Percentiles rank a stretch among this genome's conserved stretches.
Conservation (phyloP, 92 coral and sea anemone species). For the Umimayanthus kanabou region DNA sequence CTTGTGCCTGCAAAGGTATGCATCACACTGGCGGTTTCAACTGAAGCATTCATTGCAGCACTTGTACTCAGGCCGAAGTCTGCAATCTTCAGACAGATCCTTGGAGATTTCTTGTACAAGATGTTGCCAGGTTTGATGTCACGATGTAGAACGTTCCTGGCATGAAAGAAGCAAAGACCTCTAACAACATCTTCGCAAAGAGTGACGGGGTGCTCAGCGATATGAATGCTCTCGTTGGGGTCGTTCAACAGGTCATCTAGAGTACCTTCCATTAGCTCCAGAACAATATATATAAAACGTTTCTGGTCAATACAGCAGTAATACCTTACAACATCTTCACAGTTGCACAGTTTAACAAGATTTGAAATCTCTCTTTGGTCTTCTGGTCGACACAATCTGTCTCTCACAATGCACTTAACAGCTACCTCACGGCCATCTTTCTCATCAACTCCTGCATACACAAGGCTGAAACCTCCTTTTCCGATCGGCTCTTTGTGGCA, state of each 20-base stretch:
- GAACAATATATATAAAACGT: constrained; percentile 25
- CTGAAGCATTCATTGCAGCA: background rate
- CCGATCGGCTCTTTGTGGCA: constrained; percentile 49
- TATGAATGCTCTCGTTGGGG: background rate
- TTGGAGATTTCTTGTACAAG: constrained; percentile 44
- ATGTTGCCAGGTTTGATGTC: constrained; percentile 64
- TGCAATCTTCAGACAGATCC: constrained; percentile 48
- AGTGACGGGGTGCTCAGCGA: too few relatives aligned
- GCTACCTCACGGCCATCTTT: constrained; percentile 71
- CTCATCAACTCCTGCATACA: constrained; percentile 47
- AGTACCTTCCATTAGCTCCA: background rate
- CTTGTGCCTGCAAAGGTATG: constrained; percentile 47
- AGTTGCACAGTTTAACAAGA: constrained; percentile 24
- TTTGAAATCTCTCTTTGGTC: constrained; percentile 14
- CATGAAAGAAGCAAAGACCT: constrained; percentile 43
- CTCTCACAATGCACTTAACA: constrained; percentile 32
- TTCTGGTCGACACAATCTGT: constrained; percentile 5
- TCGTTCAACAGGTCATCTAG: constrained; percentile 38
- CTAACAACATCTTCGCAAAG: constrained; percentile 42
- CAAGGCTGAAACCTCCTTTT: constrained; percentile 28
- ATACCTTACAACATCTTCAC: constrained; percentile 41
- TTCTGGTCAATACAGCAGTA: background rate
- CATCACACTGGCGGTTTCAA: constrained; percentile 23
- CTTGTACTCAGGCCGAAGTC: constrained; percentile 57
- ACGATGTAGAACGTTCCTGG: constrained; percentile 48